A percentile compares a stretch with the other conserved stretches of the same genome.
These are phyloP conservation scores for Microctenopoma lineatum DNA, from an alignment of 2,797 vertebrate genomes.

Conservation along the genomic window DNA sequence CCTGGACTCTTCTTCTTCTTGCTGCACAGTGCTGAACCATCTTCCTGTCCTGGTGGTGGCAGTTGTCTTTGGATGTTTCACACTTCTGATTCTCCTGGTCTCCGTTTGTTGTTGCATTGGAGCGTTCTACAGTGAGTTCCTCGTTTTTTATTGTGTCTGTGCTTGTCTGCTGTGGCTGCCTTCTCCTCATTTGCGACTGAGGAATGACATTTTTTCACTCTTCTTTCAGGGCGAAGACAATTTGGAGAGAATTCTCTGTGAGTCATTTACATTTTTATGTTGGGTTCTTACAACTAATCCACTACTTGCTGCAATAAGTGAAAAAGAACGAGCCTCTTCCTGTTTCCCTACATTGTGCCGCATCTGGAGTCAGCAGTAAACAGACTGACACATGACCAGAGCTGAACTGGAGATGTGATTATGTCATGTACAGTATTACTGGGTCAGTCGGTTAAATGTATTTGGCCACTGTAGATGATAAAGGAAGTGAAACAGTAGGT, in stretches of 20 bases:
- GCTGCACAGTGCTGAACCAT: constrained; percentile 66
- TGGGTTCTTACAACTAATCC: neutral
- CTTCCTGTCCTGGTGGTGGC: constrained; percentile 51
- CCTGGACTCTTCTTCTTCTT: constrained; percentile 4
- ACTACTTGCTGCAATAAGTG: neutral
- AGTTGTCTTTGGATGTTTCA: constrained; percentile 73
- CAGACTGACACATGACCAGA: neutral
- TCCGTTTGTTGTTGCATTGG: constrained; percentile 67
- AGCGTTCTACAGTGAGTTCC: constrained; percentile 71
- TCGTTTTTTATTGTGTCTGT: neutral
- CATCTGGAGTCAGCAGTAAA: too few relatives aligned
- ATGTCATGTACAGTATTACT: neutral
- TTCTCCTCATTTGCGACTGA: neutral
- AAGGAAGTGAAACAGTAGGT: neutral
- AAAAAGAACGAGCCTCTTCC: neutral
- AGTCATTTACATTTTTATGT: constrained; percentile 45
- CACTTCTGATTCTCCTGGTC: constrained; percentile 61
- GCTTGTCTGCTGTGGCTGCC: neutral
- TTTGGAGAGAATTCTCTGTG: constrained; percentile 55
- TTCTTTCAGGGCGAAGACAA: constrained; percentile 63
- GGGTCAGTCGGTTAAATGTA: neutral
- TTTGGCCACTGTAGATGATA: neutral
- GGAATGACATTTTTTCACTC: neutral
- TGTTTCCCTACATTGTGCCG: too few relatives aligned
- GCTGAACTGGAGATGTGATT: neutral